These are phyloP conservation scores for Acleris literana DNA, from an alignment of 2,888 invertebrate genomes.

Conservation along the genomic window DNA sequence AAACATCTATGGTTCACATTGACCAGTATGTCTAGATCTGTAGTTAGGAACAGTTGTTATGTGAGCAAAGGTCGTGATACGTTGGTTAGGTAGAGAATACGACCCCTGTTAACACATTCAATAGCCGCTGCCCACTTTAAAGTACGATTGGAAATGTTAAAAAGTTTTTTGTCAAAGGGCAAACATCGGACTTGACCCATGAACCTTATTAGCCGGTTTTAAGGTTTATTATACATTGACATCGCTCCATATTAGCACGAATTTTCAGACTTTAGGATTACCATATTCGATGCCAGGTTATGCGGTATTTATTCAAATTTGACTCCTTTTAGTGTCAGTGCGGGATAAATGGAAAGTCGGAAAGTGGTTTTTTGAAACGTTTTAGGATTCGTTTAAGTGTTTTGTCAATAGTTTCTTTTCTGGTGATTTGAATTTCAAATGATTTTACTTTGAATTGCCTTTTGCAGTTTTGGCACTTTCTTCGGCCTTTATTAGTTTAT, in stretches of 20 bases:
- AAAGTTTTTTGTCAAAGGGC: slow-evolving; percentile 37
- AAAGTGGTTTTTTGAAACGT: slow-evolving; percentile 27
- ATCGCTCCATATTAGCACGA: slow-evolving; percentile 21
- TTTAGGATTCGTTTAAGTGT: slow-evolving; percentile 26
- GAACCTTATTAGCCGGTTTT: neutral
- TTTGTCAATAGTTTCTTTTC: slow-evolving; percentile 35
- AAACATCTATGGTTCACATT: no score
- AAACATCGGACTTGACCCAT: neutral
- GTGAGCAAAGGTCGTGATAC: no score
- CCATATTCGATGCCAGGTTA: no score
- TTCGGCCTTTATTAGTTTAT: no score
- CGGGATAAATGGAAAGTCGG: slow-evolving; percentile 2
- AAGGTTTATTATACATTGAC: slow-evolving; percentile 5
- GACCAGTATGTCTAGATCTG: no score
- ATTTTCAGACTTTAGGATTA: slow-evolving; percentile 25
- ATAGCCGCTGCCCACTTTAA: slow-evolving; percentile 21
- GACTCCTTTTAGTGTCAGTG: no score
- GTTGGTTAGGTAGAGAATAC: no score
- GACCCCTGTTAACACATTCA: slow-evolving; percentile 13
- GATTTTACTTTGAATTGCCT: neutral
- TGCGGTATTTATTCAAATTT: no score
- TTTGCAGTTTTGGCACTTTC: neutral
- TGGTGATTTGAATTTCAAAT: slow-evolving; percentile 26
- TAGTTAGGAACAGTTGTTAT: no score
- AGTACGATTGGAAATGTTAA: slow-evolving; percentile 34